These are phyloP conservation scores for Eumerus sabulonum DNA, from an alignment of 2,888 invertebrate genomes.

Conservation along the genomic window DNA sequence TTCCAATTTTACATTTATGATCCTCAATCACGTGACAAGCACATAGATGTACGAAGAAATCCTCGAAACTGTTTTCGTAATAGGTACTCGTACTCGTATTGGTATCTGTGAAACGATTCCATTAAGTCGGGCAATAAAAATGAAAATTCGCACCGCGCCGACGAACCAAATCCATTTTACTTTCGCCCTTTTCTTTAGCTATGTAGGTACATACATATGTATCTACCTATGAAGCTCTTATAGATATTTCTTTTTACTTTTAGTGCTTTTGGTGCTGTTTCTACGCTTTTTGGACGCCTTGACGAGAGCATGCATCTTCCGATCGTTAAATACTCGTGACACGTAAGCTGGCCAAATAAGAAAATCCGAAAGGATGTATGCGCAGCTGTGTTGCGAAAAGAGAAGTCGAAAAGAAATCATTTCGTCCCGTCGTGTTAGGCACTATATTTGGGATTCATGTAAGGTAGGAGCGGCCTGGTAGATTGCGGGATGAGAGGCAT, in stretches of 20 bases:
- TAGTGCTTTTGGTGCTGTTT: no score
- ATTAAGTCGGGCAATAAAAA: constrained; percentile 60
- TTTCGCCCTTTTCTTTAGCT: no score
- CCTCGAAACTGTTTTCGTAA: constrained; percentile 14
- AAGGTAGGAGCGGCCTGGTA: not conserved
- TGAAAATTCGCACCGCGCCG: constrained; percentile 35
- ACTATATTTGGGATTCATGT: constrained; percentile 49
- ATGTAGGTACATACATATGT: no score
- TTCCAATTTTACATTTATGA: constrained; percentile 60
- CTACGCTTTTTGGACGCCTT: not conserved
- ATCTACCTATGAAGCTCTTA: no score
- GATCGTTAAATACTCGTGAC: constrained; percentile 57
- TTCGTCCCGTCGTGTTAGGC: not conserved
- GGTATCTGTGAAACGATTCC: constrained; percentile 32
- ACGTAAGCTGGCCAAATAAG: constrained; percentile 53
- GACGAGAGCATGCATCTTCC: constrained; percentile 47
- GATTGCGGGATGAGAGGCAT: constrained; percentile 17
- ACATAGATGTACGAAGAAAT: constrained; percentile 22
- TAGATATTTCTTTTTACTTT: not conserved
- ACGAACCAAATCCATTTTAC: constrained; percentile 29
- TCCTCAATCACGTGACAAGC: constrained; percentile 34
- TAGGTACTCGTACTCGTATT: not conserved
- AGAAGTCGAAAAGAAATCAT: constrained; percentile 18
- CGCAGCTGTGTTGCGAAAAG: not conserved
- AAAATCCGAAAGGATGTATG: constrained; percentile 17